Base-by-base conservation (phyloP, 2,888 invertebrate species). In the Mesoligia furuncula region DNA sequence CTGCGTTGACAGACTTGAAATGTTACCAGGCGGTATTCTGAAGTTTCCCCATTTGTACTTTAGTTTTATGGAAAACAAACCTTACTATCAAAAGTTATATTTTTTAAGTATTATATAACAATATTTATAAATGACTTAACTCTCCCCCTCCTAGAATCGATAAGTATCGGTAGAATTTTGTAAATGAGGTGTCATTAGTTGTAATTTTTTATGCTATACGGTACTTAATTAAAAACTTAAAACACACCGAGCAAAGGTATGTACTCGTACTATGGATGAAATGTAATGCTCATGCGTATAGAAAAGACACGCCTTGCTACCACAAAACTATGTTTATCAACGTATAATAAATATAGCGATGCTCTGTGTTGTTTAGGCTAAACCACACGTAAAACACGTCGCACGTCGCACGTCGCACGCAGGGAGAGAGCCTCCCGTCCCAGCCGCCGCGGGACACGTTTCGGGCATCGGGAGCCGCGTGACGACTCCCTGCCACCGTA, bases 1-100 rank as follows among this genome's bases (percentile, higher is more conserved):
- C 66, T 64, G 20, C 48, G 20, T 81, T 87, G 88, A 87, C 87
- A 84, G 69, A 11, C 8, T 42, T 24, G 1, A 36, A 71, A 73
- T 80, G 87, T 81, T 87, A 77, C 83, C 83, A 75, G 20, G 9
- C n/a, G 20, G n/a, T 8, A 13, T 31, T 61, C 9, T 45, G 27
- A 31, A 57, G 67, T 74, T 57, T 70, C 59, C 83, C 64, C 24
- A 62, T 11, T 42, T 31, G 39, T 62, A 31, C 15, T 15, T 27
- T 17, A 13, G 20, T 48, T 45, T 69, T 54, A 20, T 62, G 17
- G 2, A 13, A 31, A 36, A 45, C n/a, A 24, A 24, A 45, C 13
- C 13, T 24, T 15, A 39, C 9, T 45, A 36, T 45, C 8, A n/a
- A n/a, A 61, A 57, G 27, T 31, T 68, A 24, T 2, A 15, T 36